phyloP scores from a whole-genome alignment of 1,140 invertebrate species.

The Octopus bimaculoides region DNA sequence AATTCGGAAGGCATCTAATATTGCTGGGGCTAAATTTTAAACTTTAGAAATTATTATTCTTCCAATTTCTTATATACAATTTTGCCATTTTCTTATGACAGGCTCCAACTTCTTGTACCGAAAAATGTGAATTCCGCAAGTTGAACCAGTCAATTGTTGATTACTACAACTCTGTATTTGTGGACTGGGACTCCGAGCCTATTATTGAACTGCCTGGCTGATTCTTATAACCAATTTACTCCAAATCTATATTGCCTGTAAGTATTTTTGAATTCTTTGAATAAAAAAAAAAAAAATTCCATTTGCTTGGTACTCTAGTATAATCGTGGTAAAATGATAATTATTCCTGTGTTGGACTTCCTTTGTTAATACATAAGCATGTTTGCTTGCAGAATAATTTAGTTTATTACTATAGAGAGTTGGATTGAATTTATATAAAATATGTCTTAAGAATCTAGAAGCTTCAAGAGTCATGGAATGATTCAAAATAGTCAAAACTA shows the following conservation, averaged over 20 bases:
- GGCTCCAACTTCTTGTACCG: not conserved
- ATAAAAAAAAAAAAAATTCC: no score
- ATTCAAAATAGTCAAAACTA: no score
- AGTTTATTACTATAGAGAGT: no score
- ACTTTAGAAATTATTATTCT: not conserved
- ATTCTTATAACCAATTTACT: not conserved
- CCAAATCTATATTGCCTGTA: not conserved
- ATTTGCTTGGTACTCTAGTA: no score
- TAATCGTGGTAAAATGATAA: no score
- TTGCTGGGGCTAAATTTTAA: not conserved
- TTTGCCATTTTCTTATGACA: not conserved
- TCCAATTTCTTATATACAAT: not conserved
- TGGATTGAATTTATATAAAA: no score
- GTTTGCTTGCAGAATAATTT: no score
- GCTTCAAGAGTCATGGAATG: no score
- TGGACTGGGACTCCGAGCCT: not conserved
- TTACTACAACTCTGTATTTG: not conserved
- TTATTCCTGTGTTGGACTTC: no score
- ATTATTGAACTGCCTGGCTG: not conserved
- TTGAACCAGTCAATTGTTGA: not conserved
- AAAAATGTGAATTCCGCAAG: not conserved
- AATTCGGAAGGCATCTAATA: not conserved
- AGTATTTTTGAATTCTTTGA: not conserved
- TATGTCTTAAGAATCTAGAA: no score
- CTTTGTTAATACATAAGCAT: no score